phyloP scores from a whole-genome alignment of 2,888 invertebrate genomes.

The Phyllotreta cruciferae region DNA sequence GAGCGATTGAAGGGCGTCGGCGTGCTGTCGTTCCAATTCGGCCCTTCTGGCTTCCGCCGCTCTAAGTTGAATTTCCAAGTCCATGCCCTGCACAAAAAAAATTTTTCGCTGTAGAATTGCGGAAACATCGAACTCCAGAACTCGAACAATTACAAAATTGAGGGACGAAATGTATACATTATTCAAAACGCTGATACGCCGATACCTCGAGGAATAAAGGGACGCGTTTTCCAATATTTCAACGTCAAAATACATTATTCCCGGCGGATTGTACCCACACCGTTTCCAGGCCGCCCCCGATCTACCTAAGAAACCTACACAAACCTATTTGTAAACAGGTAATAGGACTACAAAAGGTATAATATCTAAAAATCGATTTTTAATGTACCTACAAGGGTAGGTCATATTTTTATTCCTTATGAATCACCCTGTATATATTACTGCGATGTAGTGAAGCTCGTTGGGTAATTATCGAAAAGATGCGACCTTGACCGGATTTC shows the following conservation, averaged over 20 bases:
- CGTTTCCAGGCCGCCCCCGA: no score
- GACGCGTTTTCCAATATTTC: slow-evolving; percentile 20
- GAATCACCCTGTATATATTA: no score
- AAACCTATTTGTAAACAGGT: no score
- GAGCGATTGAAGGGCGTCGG: slow-evolving; percentile 72
- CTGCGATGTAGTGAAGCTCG: no score
- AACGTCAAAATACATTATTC: slow-evolving; percentile 20
- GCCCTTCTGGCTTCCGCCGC: slow-evolving; percentile 80
- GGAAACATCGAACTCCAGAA: background rate
- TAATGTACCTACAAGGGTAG: no score
- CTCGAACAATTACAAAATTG: background rate
- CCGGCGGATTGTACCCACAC: background rate
- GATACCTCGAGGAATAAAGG: slow-evolving; percentile 3
- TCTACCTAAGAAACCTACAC: no score
- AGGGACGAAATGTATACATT: background rate
- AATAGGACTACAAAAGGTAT: no score
- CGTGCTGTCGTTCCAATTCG: slow-evolving; percentile 79
- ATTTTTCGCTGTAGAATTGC: no score
- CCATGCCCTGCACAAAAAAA: slow-evolving; percentile 58
- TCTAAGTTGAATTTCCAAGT: slow-evolving; percentile 76
- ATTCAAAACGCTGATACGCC: slow-evolving; percentile 11
- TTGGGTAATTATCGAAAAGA: no score
- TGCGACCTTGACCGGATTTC: no score
- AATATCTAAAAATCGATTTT: no score
- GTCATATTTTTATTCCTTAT: no score